phyloP scores from a whole-genome alignment of 2,888 invertebrate species.

The Gymnosoma rotundatum region DNA sequence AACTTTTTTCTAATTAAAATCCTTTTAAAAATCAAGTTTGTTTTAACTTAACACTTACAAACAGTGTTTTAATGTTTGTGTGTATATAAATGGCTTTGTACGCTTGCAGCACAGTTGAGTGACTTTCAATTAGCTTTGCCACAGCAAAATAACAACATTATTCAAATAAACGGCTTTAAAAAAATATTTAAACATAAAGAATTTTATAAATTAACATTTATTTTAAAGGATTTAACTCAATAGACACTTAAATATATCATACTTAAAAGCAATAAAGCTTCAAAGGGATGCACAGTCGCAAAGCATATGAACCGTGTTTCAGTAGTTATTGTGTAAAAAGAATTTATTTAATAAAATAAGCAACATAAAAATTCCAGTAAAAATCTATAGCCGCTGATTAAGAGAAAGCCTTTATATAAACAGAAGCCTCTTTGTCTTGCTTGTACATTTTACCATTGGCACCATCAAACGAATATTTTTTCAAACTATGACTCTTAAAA shows the following conservation, averaged over 20 bases:
- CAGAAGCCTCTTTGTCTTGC: too few species aligned
- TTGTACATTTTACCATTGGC: too few species aligned
- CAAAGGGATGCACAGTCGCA: background rate
- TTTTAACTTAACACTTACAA: background rate
- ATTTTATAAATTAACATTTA: conserved; percentile 69
- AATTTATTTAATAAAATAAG: background rate
- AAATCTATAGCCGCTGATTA: too few species aligned
- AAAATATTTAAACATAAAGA: conserved; percentile 58
- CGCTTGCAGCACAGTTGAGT: conserved; percentile 74
- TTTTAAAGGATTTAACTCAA: conserved; percentile 62
- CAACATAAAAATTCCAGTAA: background rate
- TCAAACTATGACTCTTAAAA: too few species aligned
- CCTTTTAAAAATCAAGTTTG: conserved; percentile 64
- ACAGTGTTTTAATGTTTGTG: background rate
- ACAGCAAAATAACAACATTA: conserved; percentile 51
- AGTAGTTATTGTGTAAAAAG: too few species aligned
- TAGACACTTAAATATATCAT: conserved; percentile 42
- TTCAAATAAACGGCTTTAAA: conserved; percentile 39
- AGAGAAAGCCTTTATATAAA: too few species aligned
- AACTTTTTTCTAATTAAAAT: conserved; percentile 63
- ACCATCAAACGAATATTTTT: too few species aligned
- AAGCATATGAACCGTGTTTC: background rate
- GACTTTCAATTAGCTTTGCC: conserved; percentile 80
- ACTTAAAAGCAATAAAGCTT: background rate
- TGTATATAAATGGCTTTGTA: background rate